Evolutionary conservation across 2,113 vertebrate genomes (phyloP).

Genomic region (Excalfactoria chinensis): DNA sequence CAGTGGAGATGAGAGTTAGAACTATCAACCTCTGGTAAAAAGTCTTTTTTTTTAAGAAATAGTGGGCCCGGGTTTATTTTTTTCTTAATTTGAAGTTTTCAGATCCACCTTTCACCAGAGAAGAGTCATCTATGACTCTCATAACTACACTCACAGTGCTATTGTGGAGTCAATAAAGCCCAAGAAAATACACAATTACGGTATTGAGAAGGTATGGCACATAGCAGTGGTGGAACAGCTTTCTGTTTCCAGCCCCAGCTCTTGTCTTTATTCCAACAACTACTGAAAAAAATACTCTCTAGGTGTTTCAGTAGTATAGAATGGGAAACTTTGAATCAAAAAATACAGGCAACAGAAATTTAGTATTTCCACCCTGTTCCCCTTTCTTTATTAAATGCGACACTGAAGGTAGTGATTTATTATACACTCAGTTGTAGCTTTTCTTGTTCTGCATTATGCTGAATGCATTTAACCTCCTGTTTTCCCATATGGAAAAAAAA

Average conservation of each 20-base stretch:
- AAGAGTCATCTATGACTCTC: background rate
- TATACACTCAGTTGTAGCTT: background rate
- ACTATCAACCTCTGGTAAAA: background rate
- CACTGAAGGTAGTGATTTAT: background rate
- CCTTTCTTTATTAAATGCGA: background rate
- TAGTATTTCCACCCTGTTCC: background rate
- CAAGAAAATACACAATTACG: background rate
- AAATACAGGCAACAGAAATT: background rate
- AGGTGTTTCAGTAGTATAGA: background rate
- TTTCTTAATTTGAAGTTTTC: background rate
- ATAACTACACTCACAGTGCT: accelerated
- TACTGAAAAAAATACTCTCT: background rate
- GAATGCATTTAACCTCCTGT: background rate
- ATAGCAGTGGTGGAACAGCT: background rate
- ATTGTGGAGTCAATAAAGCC: background rate
- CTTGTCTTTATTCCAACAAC: background rate
- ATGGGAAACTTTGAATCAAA: background rate
- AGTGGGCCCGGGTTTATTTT: background rate
- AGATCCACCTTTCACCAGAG: background rate
- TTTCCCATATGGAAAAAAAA: background rate
- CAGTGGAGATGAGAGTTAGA: background rate
- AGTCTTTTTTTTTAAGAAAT: background rate
- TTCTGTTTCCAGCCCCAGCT: background rate
- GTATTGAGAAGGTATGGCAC: background rate
- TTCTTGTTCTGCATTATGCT: background rate